Conservation (phyloP, 2,888 invertebrate species). For the Reticulitermes lucifugus region DNA sequence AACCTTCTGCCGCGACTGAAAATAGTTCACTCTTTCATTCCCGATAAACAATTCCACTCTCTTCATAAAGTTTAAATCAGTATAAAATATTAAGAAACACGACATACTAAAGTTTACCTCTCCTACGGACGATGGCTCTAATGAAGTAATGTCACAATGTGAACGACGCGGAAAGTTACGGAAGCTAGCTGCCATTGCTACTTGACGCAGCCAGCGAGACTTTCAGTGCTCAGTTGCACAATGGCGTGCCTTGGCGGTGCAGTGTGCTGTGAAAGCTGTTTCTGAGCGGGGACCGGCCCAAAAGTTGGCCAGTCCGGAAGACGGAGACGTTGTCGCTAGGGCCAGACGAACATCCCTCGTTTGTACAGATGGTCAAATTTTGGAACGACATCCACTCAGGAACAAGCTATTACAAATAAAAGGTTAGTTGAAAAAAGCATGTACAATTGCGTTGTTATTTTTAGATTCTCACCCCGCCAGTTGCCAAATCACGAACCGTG, state of each 20-base stretch:
- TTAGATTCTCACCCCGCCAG: no score
- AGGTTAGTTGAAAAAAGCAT: conserved; percentile 24
- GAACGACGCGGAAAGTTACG: neutral
- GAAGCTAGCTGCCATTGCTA: neutral
- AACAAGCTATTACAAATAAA: conserved; percentile 46
- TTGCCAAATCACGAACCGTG: no score
- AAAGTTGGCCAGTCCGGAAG: conserved; percentile 52
- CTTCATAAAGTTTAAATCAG: neutral
- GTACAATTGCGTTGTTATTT: no score
- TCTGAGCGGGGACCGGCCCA: conserved; percentile 53
- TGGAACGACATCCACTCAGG: conserved; percentile 51
- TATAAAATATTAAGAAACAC: neutral
- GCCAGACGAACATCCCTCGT: conserved; percentile 51
- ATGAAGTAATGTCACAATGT: neutral
- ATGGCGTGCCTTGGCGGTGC: conserved; percentile 51
- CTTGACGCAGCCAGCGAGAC: neutral
- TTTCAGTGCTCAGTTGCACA: conserved; percentile 51
- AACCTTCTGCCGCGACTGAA: conserved; percentile 20
- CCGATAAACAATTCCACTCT: neutral
- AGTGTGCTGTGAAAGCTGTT: conserved; percentile 45
- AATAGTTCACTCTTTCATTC: conserved; percentile 29
- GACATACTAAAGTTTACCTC: neutral
- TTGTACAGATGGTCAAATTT: conserved; percentile 51
- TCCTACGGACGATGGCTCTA: neutral
- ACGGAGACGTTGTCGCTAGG: conserved; percentile 50